A percentile compares a stretch with the other conserved stretches of the same genome.
These are phyloP conservation scores for Euplexia lucipara DNA, from an alignment of 2,888 invertebrate species.

Conservation along the genomic window DNA sequence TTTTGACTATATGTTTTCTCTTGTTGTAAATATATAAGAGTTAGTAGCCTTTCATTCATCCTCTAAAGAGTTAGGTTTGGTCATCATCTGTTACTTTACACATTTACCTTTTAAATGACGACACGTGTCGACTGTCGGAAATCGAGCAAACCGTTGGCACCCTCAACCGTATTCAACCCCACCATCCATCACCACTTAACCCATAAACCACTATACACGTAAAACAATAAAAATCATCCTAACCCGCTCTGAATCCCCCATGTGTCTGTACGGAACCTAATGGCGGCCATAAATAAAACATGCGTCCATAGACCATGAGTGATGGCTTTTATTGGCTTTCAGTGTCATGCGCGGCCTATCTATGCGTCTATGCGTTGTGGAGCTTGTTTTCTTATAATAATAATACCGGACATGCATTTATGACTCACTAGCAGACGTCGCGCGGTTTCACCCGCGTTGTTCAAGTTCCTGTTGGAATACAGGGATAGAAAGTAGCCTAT, in stretches of 20 bases:
- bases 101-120: no score
- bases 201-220: slow-evolving; percentile 55
- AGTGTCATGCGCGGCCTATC: slow-evolving; percentile 53
- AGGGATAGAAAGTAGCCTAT: no score
- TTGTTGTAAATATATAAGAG: no score
- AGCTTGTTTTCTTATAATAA: slow-evolving; percentile 35
- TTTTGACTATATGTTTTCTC: no score
- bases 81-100: no score
- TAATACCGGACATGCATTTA: no score
- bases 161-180: slow-evolving; percentile 12
- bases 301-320: slow-evolving; percentile 70
- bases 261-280: slow-evolving; percentile 65
- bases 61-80: no score
- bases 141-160: slow-evolving; percentile 4
- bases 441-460: no score
- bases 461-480: no score
- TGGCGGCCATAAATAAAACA: slow-evolving; percentile 74
- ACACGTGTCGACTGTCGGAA: no score
- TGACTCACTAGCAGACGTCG: no score
- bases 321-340: slow-evolving; percentile 70
- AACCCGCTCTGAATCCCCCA: slow-evolving; percentile 46
- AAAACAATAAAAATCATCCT: slow-evolving; percentile 65
- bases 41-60: no score
- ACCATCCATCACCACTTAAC: slow-evolving; percentile 46
- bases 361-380: slow-evolving; percentile 15